These are phyloP conservation scores for Pachliopta kotzebuea DNA, from an alignment of 2,888 invertebrate species.

Conservation along the genomic window DNA sequence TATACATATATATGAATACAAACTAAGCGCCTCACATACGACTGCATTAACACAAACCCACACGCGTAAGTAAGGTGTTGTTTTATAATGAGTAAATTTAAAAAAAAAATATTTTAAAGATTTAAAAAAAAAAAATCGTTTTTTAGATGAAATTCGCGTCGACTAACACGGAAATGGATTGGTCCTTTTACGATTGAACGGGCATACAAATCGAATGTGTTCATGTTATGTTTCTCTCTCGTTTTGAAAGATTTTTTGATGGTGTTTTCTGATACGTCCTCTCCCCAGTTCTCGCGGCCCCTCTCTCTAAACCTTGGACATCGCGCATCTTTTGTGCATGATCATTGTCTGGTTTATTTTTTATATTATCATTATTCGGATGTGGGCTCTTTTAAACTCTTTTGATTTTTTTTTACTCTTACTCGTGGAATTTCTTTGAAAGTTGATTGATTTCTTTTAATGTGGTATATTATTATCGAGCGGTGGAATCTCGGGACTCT, in stretches of 20 bases:
- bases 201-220: conserved; percentile 24
- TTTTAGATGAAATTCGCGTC: conserved; percentile 17
- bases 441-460: conserved; percentile 72
- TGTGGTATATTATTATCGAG: conserved; percentile 45
- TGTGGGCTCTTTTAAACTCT: conserved; percentile 73
- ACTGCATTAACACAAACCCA: conserved; percentile 78
- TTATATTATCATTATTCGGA: conserved; percentile 57
- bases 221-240: conserved; percentile 34
- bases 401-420: conserved; percentile 49
- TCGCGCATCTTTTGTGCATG: conserved; percentile 46
- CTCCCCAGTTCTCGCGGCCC: conserved; percentile 42
- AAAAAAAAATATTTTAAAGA: conserved; percentile 35
- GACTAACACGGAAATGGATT: conserved; percentile 21
- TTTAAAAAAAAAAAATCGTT: conserved; percentile 16
- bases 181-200: conserved; percentile 3
- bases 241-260: conserved; percentile 22
- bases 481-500: conserved; percentile 43
- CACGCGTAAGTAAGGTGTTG: conserved; percentile 63
- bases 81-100: conserved; percentile 38
- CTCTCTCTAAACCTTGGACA: conserved; percentile 36
- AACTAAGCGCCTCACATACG: conserved; percentile 38
- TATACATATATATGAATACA: conserved; percentile 33
- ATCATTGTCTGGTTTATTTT: conserved; percentile 58
- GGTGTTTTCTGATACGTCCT: conserved; percentile 40
- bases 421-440: conserved; percentile 39